These are phyloP conservation scores for Sebastes steindachneri DNA, from an alignment of 2,797 vertebrate genomes.

Conservation along the genomic window DNA sequence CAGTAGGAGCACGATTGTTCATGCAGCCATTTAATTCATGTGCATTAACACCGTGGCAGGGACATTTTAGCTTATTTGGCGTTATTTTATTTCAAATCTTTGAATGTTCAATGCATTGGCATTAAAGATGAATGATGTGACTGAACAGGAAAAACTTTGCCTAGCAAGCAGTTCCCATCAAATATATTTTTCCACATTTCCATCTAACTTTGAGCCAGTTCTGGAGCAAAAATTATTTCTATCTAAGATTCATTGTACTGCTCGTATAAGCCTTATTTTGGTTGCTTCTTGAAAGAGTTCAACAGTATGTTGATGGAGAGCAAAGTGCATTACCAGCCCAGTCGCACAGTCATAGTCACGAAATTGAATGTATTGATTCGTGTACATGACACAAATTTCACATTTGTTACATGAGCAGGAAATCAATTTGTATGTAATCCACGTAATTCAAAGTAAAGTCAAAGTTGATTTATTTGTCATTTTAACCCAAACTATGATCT, in stretches of 20 bases:
- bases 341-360: too few relatives aligned
- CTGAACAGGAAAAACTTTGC: not conserved
- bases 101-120: slow-evolving; percentile 1
- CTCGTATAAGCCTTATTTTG: not conserved
- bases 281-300: not conserved
- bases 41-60: not conserved
- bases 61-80: not conserved
- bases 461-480: too few relatives aligned
- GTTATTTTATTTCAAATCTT: not conserved
- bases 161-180: not conserved
- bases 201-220: not conserved
- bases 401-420: too few relatives aligned
- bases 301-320: not conserved
- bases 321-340: not conserved
- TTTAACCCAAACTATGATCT: too few relatives aligned
- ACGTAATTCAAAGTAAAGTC: too few relatives aligned
- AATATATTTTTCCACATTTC: not conserved
- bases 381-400: too few relatives aligned
- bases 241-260: not conserved
- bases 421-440: too few relatives aligned
- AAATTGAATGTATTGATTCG: too few relatives aligned
- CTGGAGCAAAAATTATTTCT: not conserved
- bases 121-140: slow-evolving; percentile 1
- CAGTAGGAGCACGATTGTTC: not conserved
- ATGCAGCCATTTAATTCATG: not conserved